Evolutionary conservation across 2,113 vertebrate genomes (phyloP), one percentile per base, ranked within the genome.

Genomic region (Urocynchramus pylzowi): DNA sequence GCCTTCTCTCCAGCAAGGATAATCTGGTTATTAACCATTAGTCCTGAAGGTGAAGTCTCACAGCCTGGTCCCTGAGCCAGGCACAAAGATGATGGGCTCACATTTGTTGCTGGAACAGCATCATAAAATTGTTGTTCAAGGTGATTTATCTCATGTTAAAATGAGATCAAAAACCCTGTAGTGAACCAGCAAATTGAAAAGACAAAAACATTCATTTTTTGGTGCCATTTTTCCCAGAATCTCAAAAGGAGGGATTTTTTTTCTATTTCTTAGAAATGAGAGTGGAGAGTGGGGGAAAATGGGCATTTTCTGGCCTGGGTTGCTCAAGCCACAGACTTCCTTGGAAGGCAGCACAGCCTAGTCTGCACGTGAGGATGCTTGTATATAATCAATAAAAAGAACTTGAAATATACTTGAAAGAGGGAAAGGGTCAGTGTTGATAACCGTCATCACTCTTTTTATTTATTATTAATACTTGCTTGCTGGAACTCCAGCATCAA

Each of bases 401-500:
- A 89, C 74, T 88, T 83, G 69, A 95, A 90, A 87, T 68, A 61
- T 49, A 79, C 96, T 95, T 96, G 91, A 97, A 97, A 96, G 95
- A 69, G 53, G 31, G 57, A 89, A 75, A 57, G 83, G 92, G 87
- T 89, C 89, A 69, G 73, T 92, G 83, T 28, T 82, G 94, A 94
- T 95, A 96, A 93, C 79, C 56, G 10, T 87, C 91, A 91, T 47
- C n/a, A 30, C 54, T 93, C 95, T 95, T 97, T 97, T 96, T 91
- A 97, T 97, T 92, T 93, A 97, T 97, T 95, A 97, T 97, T 97
- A 90, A 97, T 95, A 67, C 49, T 60, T 82, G 41, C 84, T 95
- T 90, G 74, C 91, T 95, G 68, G 69, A 90, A 64, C 73, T 89
- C 71, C 77, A 65, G 80, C 84, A 95, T 33, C 41, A 82, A 81